Evolutionary conservation across 2,888 invertebrate species (phyloP).

Genomic region (Aromia moschata): DNA sequence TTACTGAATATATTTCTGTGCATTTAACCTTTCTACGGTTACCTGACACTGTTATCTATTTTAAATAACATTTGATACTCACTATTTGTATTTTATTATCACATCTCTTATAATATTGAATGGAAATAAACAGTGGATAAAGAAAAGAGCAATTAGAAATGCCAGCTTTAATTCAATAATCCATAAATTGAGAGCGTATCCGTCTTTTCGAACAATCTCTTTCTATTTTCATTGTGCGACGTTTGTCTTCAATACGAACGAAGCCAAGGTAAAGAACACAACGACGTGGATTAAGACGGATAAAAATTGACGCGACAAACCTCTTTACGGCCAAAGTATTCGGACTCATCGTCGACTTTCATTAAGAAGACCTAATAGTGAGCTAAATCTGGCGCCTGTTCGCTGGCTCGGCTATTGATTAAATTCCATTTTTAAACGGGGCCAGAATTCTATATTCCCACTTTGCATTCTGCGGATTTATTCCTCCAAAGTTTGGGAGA

Average conservation of each 20-base stretch:
- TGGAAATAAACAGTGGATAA: too few species aligned
- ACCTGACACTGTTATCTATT: too few species aligned
- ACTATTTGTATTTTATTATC: too few species aligned
- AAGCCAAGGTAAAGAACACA: constrained; percentile 11
- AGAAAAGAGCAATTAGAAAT: too few species aligned
- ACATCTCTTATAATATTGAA: too few species aligned
- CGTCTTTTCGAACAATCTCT: too few species aligned
- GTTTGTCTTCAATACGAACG: neutral
- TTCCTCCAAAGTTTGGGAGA: constrained; percentile 25
- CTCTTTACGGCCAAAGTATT: constrained; percentile 35
- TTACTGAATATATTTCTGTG: too few species aligned
- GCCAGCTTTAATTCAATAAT: too few species aligned
- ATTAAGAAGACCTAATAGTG: constrained; percentile 41
- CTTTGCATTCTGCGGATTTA: constrained; percentile 37
- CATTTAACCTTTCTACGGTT: too few species aligned
- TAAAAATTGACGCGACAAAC: constrained; percentile 42
- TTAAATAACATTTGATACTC: too few species aligned
- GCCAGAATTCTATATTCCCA: constrained; percentile 34
- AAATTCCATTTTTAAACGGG: constrained; percentile 41
- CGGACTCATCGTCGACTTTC: constrained; percentile 39
- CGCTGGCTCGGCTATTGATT: constrained; percentile 40
- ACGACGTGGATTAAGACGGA: constrained; percentile 31
- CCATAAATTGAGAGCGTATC: too few species aligned
- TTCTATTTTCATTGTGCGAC: too few species aligned
- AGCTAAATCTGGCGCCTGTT: constrained; percentile 40